Evolutionary conservation across 2,113 vertebrate species (phyloP), one percentile per base, ranked within the genome.

Genomic region (Burhinus bistriatus): DNA sequence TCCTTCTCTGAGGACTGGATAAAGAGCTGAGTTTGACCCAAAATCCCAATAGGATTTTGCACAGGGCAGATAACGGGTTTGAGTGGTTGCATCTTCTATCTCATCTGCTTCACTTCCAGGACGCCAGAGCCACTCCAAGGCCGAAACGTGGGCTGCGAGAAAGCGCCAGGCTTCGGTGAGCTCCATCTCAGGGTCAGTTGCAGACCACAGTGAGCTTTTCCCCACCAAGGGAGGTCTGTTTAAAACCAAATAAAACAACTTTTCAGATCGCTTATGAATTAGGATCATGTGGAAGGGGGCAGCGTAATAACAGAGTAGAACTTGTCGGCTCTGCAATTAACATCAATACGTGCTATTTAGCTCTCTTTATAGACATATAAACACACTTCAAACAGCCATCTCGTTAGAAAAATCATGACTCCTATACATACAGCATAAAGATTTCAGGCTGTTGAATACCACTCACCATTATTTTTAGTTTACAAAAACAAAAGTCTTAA

Each of bases 341-440:
- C 91, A 89, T 90, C 93, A 94, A 58, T 88, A 89, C 9, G 17
- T 78, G 75, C 66, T 93, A 84, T 93, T 95, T 94, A 94, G 29
- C 84, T 94, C 78, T 91, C 80, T 96, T 93, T 90, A 82, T 85
- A 95, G 95, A 91, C 36, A 78, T 83, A 90, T 66, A 97, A 97
- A 97, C 89, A 94, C 49, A 95, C 79, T 97, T 96, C 79, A 94
- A 86, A 94, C 87, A 96, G 78, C 44, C 72, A 93, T 92, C 44
- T 72, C 6, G 3, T 94, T 95, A 94, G 90, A 92, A 95, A 96
- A 97, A 97, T 91, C 89, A 58, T 91, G 86, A 77, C 59, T 94
- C 81, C 80, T 83, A n/a, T 82, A 87, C 72, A 87, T 75, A 75
- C 25, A 83, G 49, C 75, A 79, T 79, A 87, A 94, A 95, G 86